Conservation (phyloP, 2,797 vertebrate genomes). For the Gymnothorax reevesii region DNA sequence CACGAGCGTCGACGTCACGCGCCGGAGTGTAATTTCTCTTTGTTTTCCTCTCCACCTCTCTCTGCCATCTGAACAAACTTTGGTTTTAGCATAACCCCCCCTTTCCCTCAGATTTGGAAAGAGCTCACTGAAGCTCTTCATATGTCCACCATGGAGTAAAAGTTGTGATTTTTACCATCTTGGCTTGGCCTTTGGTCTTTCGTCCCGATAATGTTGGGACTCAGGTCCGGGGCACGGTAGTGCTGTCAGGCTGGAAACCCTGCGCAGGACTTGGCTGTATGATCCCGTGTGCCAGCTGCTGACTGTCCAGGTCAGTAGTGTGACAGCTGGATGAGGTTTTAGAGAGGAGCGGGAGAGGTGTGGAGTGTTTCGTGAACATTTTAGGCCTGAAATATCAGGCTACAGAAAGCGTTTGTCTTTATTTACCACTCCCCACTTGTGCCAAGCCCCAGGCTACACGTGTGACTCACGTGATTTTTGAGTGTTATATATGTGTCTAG, state of each 20-base stretch:
- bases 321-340: neutral
- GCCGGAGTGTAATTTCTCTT: neutral
- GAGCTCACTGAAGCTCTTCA: neutral
- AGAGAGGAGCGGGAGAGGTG: neutral
- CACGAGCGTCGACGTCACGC: neutral
- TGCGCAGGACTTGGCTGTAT: neutral
- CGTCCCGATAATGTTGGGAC: neutral
- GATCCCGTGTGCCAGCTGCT: neutral
- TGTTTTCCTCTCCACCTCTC: constrained; percentile 35
- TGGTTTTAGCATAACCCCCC: neutral
- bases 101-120: neutral
- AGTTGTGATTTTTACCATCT: neutral
- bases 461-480: constrained; percentile 77
- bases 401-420: neutral
- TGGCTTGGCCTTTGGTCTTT: neutral
- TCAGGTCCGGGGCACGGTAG: neutral
- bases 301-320: neutral
- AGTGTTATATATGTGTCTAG: constrained; percentile 81
- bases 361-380: neutral
- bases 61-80: neutral
- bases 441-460: constrained; percentile 65
- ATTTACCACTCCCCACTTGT: neutral
- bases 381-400: neutral
- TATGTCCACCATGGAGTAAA: neutral
- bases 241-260: neutral